phyloP scores from a whole-genome alignment of 2,888 invertebrate species.

The Yponomeuta plumbellus region DNA sequence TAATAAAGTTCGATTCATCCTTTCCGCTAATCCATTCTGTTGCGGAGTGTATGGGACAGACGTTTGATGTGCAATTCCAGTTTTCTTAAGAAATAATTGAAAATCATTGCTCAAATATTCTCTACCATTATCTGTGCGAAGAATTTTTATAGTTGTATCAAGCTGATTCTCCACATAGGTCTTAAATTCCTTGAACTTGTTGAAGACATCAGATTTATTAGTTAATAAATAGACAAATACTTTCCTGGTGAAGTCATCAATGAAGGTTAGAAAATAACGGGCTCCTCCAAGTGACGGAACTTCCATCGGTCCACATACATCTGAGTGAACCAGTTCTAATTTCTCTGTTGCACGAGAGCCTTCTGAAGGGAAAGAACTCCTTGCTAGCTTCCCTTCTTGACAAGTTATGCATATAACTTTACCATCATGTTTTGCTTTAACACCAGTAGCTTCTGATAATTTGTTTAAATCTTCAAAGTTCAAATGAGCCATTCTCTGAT shows the following conservation, averaged over 20 bases:
- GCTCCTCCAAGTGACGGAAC: constrained; percentile 24
- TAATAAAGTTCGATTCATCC: constrained; percentile 12
- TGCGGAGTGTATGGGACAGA: constrained; percentile 12
- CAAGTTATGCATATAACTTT: too few relatives aligned
- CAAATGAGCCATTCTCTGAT: not conserved
- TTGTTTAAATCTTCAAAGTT: constrained; percentile 1
- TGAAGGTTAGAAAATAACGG: constrained; percentile 26
- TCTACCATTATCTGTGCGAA: constrained; percentile 3
- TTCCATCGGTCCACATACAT: constrained; percentile 30
- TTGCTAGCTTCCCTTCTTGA: too few relatives aligned
- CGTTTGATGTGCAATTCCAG: constrained; percentile 9
- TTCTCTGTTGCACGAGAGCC: constrained; percentile 20
- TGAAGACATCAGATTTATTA: constrained; percentile 4
- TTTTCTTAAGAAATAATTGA: not conserved
- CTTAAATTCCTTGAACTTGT: constrained; percentile 10
- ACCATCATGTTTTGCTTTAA: too few relatives aligned
- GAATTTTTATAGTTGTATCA: not conserved
- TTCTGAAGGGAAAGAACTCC: too few relatives aligned
- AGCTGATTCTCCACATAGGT: not conserved
- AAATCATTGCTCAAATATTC: constrained; percentile 6
- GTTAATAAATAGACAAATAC: constrained; percentile 11
- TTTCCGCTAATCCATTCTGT: constrained; percentile 9
- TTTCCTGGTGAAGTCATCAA: constrained; percentile 24
- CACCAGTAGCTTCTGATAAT: too few relatives aligned
- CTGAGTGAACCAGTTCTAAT: constrained; percentile 25